phyloP scores from a whole-genome alignment of 2,888 invertebrate genomes.

The Leistus spinibarbis region DNA sequence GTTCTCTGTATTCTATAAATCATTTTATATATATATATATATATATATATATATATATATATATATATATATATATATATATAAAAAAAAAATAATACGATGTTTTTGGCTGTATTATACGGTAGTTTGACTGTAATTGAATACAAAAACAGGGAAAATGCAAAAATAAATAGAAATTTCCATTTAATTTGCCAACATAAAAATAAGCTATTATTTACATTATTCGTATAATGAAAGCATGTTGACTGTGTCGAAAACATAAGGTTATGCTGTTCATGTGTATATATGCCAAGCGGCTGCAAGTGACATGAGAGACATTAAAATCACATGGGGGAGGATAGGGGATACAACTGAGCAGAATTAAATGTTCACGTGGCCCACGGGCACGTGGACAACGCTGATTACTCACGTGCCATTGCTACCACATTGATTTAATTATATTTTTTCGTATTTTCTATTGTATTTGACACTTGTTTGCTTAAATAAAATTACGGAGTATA shows the following conservation, averaged over 20 bases:
- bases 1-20: no score
- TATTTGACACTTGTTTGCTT: neutral
- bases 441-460: neutral
- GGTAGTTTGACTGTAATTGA: no score
- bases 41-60: no score
- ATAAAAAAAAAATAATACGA: no score
- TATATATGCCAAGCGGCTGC: no score
- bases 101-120: no score
- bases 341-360: neutral
- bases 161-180: no score
- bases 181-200: no score
- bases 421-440: neutral
- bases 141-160: no score
- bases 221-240: neutral
- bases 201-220: neutral
- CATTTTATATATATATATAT: no score
- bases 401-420: neutral
- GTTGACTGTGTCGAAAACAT: neutral
- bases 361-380: neutral
- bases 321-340: neutral
- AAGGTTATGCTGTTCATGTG: neutral
- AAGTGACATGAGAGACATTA: neutral
- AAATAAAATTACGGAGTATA: neutral
- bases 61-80: no score
- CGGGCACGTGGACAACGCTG: neutral